Evolutionary conservation across 2,113 vertebrate genomes (phyloP).

Genomic region (Clarias macrocephalus): DNA sequence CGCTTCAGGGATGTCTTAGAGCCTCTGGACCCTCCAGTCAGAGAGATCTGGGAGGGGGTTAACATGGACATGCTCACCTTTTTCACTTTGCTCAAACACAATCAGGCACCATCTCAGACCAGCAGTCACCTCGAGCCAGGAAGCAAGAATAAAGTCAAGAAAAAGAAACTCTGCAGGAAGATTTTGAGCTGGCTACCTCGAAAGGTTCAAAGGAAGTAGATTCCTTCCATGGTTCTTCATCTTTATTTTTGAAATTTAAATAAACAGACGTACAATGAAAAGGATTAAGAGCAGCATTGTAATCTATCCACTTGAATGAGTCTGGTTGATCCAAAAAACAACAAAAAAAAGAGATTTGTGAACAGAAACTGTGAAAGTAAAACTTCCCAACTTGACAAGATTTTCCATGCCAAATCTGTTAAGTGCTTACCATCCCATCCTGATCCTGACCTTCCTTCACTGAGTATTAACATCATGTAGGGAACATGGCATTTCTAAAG

Average conservation of each 20-base stretch:
- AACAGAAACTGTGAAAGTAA: neutral
- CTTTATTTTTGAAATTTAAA: conserved; percentile 5
- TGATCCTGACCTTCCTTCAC: neutral
- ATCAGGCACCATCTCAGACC: conserved; percentile 59
- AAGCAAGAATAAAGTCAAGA: conserved; percentile 66
- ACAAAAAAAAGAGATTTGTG: neutral
- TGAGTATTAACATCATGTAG: conserved; percentile 28
- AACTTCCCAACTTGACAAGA: conserved; percentile 4
- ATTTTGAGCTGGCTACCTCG: conserved; percentile 70
- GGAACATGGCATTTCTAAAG: conserved; percentile 27
- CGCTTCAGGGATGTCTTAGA: conserved; percentile 83
- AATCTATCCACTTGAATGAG: neutral
- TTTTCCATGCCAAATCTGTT: conserved; percentile 1
- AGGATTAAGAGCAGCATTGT: neutral
- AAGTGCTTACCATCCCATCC: neutral
- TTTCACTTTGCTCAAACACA: conserved; percentile 50
- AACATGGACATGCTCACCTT: conserved; percentile 53
- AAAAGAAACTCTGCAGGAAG: conserved; percentile 72
- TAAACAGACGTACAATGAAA: neutral
- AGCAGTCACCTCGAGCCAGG: conserved; percentile 61
- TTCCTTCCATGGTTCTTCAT: conserved; percentile 8
- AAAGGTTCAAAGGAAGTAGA: conserved; percentile 64
- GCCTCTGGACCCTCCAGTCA: conserved; percentile 47
- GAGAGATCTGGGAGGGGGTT: conserved; percentile 28
- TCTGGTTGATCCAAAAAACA: neutral